Conservation (phyloP, 2,797 vertebrate genomes). For the Thalassophryne amazonica region DNA sequence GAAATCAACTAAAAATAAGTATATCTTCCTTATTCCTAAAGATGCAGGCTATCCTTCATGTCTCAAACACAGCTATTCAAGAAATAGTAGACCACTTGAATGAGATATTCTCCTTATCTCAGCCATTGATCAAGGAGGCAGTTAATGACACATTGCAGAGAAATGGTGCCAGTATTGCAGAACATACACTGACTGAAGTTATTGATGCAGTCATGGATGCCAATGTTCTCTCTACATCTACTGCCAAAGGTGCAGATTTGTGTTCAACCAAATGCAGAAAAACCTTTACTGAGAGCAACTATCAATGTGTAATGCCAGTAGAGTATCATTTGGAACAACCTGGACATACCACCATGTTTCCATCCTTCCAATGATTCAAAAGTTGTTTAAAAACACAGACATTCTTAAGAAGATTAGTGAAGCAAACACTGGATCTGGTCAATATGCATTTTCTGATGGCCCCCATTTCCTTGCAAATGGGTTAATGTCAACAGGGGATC, state of each 20-base stretch:
- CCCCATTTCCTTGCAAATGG: constrained; percentile 10
- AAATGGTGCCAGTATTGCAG: constrained; percentile 19
- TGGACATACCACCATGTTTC: constrained; percentile 22
- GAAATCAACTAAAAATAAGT: constrained; percentile 10
- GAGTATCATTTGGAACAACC: constrained; percentile 9
- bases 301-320: constrained; percentile 17
- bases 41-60: constrained; percentile 36
- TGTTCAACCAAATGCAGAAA: constrained; percentile 20
- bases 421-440: not conserved
- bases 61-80: constrained; percentile 30
- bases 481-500: not conserved
- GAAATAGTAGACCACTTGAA: constrained; percentile 28
- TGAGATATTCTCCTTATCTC: constrained; percentile 27
- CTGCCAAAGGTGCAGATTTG: constrained; percentile 23
- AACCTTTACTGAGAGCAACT: constrained; percentile 24
- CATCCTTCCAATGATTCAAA: constrained; percentile 23
- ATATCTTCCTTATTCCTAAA: constrained; percentile 34
- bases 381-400: constrained; percentile 35
- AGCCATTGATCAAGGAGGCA: constrained; percentile 26
- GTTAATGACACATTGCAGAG: constrained; percentile 11
- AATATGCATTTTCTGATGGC: constrained; percentile 13
- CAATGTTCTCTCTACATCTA: constrained; percentile 13
- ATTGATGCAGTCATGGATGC: constrained; percentile 29
- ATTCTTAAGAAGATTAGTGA: constrained; percentile 22
- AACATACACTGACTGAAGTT: constrained; percentile 9